Base-by-base conservation (phyloP, 1,140 invertebrate species). In the Tetramorium alpestre region DNA sequence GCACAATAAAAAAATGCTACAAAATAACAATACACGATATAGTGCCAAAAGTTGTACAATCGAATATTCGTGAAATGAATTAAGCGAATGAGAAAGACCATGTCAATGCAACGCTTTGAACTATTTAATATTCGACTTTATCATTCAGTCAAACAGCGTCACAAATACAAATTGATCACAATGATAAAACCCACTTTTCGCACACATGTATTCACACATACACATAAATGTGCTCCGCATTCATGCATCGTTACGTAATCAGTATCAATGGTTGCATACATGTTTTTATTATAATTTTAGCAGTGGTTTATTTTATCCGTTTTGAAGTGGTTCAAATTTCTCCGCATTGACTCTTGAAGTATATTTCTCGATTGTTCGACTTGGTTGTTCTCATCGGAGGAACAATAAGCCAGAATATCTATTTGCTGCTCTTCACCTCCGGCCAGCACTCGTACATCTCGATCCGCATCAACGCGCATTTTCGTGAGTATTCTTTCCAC, bases 391-490 rank as follows among this genome's bases (percentile, higher is more conserved):
- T 81, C 77, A 16, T 81, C 77, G 33, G 77, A 80, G n/a, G 77
- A 70, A 51, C 62, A 69, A 25, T 81, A 70, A 69, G 64, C 47
- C 62, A 81, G 22, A 70, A 54, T 69, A 13, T 56, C 49, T 10
- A 73, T 18, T 16, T 67, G 75, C 8, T 87, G 75, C 22, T 87
- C 90, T 13, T 89, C 80, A 60, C 89, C 92, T 25, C 91, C 89
- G 3, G 95, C 95, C 16, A 94, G 81, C 51, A 92, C 51, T 88
- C 95, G 91, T 1, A 95, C 95, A 60, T 95, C 95, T 13, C 93
- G 91, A 54, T 95, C 95, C 3, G 56, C 85, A 70, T 95, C 95
- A 10, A 76, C 33, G 13, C 91, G 90, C 93, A 95, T 91, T 51
- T 88, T 70, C 28, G 89, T 85, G 0, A 95, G 77, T 51, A 87